A percentile compares a stretch with the other conserved stretches of the same genome.
These are phyloP conservation scores for Chaenogobius annularis DNA, from an alignment of 2,113 vertebrate genomes.

Conservation along the genomic window DNA sequence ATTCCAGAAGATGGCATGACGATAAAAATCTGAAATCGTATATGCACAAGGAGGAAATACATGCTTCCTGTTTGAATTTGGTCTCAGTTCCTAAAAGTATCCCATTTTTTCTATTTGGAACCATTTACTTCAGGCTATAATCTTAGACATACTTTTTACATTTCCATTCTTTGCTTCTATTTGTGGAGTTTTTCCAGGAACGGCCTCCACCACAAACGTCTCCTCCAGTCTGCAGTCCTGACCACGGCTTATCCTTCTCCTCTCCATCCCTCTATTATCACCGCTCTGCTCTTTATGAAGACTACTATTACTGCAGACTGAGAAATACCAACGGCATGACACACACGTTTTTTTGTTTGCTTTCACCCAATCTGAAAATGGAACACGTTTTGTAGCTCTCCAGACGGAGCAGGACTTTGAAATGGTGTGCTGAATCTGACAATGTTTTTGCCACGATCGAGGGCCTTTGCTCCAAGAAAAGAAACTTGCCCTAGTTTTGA, in stretches of 20 bases:
- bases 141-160: not conserved
- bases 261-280: constrained; percentile 40
- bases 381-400: not conserved
- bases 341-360: not conserved
- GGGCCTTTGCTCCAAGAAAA: too few species aligned
- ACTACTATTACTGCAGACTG: not conserved
- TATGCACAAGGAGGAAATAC: not conserved
- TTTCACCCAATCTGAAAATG: constrained; percentile 19
- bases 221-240: constrained; percentile 20
- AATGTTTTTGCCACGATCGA: too few species aligned
- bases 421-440: not conserved
- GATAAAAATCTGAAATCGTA: too few species aligned
- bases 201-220: not conserved
- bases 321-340: constrained; percentile 2
- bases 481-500: too few species aligned
- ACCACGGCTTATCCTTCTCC: constrained; percentile 18
- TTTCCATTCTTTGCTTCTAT: not conserved
- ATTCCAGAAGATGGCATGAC: too few species aligned
- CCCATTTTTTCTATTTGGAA: not conserved
- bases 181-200: not conserved
- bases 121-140: not conserved
- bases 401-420: not conserved
- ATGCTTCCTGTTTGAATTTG: not conserved
- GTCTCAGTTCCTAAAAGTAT: not conserved
- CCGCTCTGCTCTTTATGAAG: constrained; percentile 4